phyloP scores from a whole-genome alignment of 2,797 vertebrate genomes.

The Chloroceryle inda region DNA sequence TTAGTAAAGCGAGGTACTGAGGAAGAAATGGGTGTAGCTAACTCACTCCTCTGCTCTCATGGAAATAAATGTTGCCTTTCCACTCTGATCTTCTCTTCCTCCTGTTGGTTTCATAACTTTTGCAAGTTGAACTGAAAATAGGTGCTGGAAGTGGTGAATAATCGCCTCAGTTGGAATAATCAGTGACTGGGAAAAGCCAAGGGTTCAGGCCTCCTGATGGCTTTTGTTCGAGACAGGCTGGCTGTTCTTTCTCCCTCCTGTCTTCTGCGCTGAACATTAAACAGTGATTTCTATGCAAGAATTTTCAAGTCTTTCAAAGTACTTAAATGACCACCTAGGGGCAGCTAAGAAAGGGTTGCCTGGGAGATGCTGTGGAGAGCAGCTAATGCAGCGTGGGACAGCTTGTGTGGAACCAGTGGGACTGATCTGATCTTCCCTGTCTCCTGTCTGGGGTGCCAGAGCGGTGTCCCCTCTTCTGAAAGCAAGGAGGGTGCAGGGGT shows the following conservation, averaged over 20 bases:
- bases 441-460: background rate
- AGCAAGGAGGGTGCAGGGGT: background rate
- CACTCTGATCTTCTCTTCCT: background rate
- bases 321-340: background rate
- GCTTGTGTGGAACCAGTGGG: background rate
- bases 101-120: background rate
- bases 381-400: background rate
- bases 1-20: background rate
- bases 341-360: conserved; percentile 43
- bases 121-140: background rate
- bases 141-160: conserved; percentile 18
- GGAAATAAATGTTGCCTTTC: background rate
- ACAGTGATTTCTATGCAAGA: conserved; percentile 51
- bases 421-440: background rate
- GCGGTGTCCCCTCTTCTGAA: background rate
- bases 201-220: background rate
- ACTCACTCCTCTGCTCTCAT: background rate
- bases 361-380: conserved; percentile 35
- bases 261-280: background rate
- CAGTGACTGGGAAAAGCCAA: background rate
- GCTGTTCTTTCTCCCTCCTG: background rate
- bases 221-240: background rate
- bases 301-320: conserved; percentile 37
- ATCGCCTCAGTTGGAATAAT: background rate
- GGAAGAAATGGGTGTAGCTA: accelerated